These are phyloP conservation scores for Pseudopleuronectes americanus DNA, from an alignment of 2,797 vertebrate species.

Conservation along the genomic window DNA sequence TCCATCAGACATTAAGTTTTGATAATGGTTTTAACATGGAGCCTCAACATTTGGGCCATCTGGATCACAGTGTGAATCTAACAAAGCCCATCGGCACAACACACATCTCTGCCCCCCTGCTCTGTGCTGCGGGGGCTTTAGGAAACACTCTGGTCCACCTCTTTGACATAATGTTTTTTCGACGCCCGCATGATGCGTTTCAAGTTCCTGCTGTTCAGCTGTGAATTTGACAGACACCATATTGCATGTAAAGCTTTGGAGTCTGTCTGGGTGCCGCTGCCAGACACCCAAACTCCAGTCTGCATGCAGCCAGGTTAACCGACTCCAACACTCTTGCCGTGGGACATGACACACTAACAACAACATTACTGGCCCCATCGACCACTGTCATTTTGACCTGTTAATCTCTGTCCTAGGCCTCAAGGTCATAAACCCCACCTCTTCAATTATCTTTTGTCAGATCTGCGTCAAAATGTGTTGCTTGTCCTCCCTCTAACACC, in stretches of 20 bases:
- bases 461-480: constrained; percentile 17
- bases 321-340: constrained; percentile 30
- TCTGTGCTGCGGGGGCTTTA: constrained; percentile 17
- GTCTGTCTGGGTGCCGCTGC: constrained; percentile 53
- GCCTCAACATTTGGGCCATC: constrained; percentile 45
- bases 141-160: constrained; percentile 35
- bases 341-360: constrained; percentile 34
- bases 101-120: constrained; percentile 26
- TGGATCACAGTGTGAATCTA: constrained; percentile 57
- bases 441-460: constrained; percentile 16
- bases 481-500: constrained; percentile 3
- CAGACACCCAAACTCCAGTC: constrained; percentile 58
- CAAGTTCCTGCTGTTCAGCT: constrained; percentile 56
- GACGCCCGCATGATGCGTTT: constrained; percentile 33
- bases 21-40: constrained; percentile 15
- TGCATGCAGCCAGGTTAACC: constrained; percentile 26
- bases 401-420: constrained; percentile 39
- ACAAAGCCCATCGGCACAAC: constrained; percentile 45
- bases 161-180: constrained; percentile 38
- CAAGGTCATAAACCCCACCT: constrained; percentile 11
- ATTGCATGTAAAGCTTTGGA: constrained; percentile 66
- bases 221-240: constrained; percentile 72
- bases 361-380: constrained; percentile 16
- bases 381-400: constrained; percentile 29
- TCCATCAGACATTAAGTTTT: constrained; percentile 1